Conservation (phyloP, 2,113 vertebrate genomes). For the Labeo catla region DNA sequence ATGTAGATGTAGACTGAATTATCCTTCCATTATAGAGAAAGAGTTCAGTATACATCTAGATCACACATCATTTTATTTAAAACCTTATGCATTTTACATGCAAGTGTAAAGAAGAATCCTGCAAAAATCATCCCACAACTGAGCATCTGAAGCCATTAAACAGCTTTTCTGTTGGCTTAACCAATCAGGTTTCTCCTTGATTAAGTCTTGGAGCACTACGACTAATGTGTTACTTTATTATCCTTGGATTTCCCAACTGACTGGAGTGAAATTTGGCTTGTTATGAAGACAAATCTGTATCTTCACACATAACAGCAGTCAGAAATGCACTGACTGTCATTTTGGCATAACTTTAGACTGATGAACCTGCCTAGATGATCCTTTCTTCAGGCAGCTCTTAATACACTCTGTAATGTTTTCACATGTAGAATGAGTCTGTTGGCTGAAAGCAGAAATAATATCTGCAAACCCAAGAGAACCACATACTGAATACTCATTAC, state of each 20-base stretch:
- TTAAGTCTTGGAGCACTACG: not conserved
- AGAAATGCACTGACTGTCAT: not conserved
- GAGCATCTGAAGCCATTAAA: not conserved
- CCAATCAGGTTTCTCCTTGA: not conserved
- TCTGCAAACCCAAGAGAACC: not conserved
- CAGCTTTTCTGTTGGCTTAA: not conserved
- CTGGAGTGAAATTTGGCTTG: not conserved
- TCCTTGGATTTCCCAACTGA: not conserved
- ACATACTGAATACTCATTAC: not conserved
- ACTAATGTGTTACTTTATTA: not conserved
- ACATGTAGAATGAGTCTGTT: not conserved
- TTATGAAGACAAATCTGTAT: not conserved
- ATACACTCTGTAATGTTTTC: not conserved
- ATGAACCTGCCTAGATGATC: not conserved
- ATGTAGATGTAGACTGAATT: not conserved
- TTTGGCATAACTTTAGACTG: not conserved
- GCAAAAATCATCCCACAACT: not conserved
- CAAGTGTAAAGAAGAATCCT: not conserved
- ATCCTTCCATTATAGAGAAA: no score
- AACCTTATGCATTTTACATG: not conserved
- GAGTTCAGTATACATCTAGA: no score
- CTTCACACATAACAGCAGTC: not conserved
- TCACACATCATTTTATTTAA: not conserved
- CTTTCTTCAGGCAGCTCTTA: not conserved
- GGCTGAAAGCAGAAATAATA: not conserved